Evolutionary conservation across 2,113 vertebrate genomes (phyloP).

Genomic region (Rafetus swinhoei): DNA sequence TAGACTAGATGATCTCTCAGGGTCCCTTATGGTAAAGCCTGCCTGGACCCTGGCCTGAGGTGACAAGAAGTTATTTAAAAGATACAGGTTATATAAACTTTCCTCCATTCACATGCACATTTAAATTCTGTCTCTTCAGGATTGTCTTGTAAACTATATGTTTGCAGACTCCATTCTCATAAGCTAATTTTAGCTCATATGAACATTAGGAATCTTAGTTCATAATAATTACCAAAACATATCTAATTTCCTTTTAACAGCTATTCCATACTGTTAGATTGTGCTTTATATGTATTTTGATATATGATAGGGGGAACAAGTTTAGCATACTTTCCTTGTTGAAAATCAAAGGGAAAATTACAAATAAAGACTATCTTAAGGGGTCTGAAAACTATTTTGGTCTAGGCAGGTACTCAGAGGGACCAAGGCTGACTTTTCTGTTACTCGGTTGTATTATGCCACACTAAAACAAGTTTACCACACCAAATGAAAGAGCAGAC

Average conservation of each 20-base stretch:
- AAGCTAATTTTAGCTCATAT: not conserved
- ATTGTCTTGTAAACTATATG: not conserved
- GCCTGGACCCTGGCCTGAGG: not conserved
- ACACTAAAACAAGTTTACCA: not conserved
- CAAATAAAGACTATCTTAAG: not conserved
- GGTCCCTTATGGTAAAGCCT: too few relatives aligned
- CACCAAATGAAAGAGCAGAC: not conserved
- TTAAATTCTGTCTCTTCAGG: not conserved
- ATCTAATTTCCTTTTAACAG: not conserved
- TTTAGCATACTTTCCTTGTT: too few relatives aligned
- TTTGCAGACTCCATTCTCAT: not conserved
- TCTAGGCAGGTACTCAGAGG: too few relatives aligned
- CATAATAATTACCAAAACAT: not conserved
- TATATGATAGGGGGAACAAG: too few relatives aligned
- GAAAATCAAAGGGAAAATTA: not conserved
- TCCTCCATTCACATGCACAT: not conserved
- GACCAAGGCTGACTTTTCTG: too few relatives aligned
- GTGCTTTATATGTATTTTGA: not conserved
- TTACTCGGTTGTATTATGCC: too few relatives aligned
- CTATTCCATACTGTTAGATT: not conserved
- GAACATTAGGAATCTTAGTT: not conserved
- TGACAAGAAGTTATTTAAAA: not conserved
- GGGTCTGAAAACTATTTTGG: not conserved
- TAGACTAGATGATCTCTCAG: too few relatives aligned
- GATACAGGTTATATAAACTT: not conserved